Evolutionary conservation across 2,113 vertebrate genomes (phyloP).

Genomic region (Megaleporinus macrocephalus): DNA sequence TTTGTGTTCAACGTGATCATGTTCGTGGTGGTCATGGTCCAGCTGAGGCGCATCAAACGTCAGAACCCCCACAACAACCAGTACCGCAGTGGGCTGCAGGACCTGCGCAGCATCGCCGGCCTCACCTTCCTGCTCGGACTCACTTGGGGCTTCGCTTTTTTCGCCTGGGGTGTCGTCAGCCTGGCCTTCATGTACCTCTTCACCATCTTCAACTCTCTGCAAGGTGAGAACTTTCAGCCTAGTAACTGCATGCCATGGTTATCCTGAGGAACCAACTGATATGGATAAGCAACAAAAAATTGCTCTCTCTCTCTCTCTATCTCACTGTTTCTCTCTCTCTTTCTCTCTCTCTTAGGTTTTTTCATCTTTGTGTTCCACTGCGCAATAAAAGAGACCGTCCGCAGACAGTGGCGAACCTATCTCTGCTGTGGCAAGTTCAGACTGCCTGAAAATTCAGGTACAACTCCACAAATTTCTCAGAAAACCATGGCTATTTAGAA

Average conservation of each 20-base stretch:
- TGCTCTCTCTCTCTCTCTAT: neutral
- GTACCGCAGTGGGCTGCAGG: slow-evolving; percentile 82
- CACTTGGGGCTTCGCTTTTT: slow-evolving; percentile 96
- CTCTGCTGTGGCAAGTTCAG: slow-evolving; percentile 92
- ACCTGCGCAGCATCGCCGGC: slow-evolving; percentile 87
- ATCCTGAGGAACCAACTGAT: neutral
- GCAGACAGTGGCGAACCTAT: slow-evolving; percentile 90
- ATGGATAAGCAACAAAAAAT: neutral
- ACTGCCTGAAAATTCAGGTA: slow-evolving; percentile 91
- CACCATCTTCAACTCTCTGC: slow-evolving; percentile 91
- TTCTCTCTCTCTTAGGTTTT: slow-evolving; percentile 78
- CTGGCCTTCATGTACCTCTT: slow-evolving; percentile 92
- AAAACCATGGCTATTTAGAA: neutral
- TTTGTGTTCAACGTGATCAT: slow-evolving; percentile 88
- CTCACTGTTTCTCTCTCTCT: slow-evolving; percentile 15
- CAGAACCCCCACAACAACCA: slow-evolving; percentile 90
- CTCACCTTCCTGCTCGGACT: slow-evolving; percentile 92
- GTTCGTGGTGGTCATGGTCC: slow-evolving; percentile 93
- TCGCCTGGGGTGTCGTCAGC: slow-evolving; percentile 88
- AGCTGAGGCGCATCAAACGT: slow-evolving; percentile 91
- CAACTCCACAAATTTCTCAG: neutral
- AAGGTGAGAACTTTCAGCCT: slow-evolving; percentile 78
- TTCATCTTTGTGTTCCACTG: slow-evolving; percentile 97
- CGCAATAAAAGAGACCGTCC: slow-evolving; percentile 91
- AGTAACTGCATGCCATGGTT: neutral